Conservation (phyloP, 2,113 vertebrate species). For the Sterrhoptilus dennistouni region DNA sequence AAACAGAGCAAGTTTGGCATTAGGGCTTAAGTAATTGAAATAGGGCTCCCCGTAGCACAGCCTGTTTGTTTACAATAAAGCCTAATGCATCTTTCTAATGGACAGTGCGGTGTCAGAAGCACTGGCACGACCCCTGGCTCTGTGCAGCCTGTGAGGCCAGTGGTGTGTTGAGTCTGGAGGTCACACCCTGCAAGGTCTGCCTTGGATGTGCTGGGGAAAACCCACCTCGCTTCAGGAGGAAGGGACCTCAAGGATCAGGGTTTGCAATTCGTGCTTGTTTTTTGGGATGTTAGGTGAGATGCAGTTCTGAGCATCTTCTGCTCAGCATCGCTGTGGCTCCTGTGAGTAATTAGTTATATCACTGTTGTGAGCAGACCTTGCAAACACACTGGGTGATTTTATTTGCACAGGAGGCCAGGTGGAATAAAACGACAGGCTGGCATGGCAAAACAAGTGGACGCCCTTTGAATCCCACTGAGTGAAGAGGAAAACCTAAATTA, state of each 20-base stretch:
- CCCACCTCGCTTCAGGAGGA: neutral
- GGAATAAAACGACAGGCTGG: neutral
- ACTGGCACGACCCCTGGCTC: neutral
- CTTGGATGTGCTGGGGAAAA: slow-evolving; percentile 2
- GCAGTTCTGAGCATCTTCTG: neutral
- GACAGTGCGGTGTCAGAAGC: neutral
- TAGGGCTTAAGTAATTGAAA: slow-evolving; percentile 56
- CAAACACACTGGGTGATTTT: neutral
- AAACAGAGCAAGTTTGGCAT: slow-evolving; percentile 55
- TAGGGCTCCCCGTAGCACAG: neutral
- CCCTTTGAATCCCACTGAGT: neutral
- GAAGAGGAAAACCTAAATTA: slow-evolving; percentile 5
- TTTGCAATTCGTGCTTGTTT: neutral
- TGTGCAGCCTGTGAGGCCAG: neutral
- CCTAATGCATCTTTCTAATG: slow-evolving; percentile 60
- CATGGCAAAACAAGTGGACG: neutral
- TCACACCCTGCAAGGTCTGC: neutral
- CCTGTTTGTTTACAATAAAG: slow-evolving; percentile 54
- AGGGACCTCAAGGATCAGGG: neutral
- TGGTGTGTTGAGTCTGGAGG: neutral
- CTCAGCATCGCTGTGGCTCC: slow-evolving; percentile 15
- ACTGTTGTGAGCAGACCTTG: neutral
- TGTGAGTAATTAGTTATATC: slow-evolving; percentile 27
- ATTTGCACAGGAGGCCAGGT: neutral
- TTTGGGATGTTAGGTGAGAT: slow-evolving; percentile 41